These are phyloP conservation scores for Macrotrachela quadricornifera DNA, from an alignment of 1,140 invertebrate genomes.

Conservation along the genomic window DNA sequence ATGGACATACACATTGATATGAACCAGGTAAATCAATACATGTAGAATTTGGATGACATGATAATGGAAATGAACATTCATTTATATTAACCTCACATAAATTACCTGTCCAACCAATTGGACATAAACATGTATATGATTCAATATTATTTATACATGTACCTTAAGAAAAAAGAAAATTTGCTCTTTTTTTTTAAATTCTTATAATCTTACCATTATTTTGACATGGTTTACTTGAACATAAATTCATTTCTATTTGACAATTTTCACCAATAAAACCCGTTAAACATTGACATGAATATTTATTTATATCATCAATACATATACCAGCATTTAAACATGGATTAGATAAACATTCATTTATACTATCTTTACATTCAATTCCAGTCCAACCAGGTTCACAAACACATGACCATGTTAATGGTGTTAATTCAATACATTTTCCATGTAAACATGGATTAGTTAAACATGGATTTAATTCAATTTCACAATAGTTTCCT, in stretches of 20 bases:
- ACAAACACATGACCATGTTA: conserved; percentile 49
- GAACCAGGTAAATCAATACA: conserved; percentile 1
- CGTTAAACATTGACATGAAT: conserved; percentile 1
- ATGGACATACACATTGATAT: conserved; percentile 11
- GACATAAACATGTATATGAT: conserved; percentile 65
- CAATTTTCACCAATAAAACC: conserved; percentile 8
- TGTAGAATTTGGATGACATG: conserved; percentile 1
- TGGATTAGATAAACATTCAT: conserved; percentile 61
- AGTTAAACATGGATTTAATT: background rate
- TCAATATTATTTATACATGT: background rate
- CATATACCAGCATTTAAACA: conserved; percentile 71
- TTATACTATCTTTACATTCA: conserved; percentile 64
- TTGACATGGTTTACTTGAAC: background rate
- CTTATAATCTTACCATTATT: background rate
- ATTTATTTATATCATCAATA: conserved; percentile 66
- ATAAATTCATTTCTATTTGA: conserved; percentile 11
- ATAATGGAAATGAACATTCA: background rate
- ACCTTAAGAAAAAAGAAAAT: background rate
- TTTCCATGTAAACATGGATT: background rate
- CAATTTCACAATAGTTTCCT: background rate
- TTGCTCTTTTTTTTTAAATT: too few species aligned
- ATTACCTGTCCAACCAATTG: conserved; percentile 60
- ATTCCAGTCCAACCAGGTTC: conserved; percentile 56
- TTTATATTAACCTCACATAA: background rate
- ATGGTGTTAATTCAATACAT: background rate